Percentiles rank a stretch among this genome's conserved stretches.
phyloP scores from a whole-genome alignment of 2,888 invertebrate species.

The Autographa pulchrina region DNA sequence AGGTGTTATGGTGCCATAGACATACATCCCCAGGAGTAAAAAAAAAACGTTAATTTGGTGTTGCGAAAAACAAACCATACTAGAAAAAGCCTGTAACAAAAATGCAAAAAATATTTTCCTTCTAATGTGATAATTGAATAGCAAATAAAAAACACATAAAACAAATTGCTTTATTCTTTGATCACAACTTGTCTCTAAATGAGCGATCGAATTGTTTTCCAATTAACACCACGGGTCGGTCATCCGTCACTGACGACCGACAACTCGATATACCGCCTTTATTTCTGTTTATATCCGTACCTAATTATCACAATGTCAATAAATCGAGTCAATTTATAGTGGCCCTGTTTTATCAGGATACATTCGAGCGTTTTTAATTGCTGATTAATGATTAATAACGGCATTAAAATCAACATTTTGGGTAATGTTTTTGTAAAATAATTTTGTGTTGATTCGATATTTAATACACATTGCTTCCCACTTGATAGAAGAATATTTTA shows the following conservation, averaged over 20 bases:
- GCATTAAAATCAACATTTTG: background rate
- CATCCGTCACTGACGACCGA: constrained; percentile 50
- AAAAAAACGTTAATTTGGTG: too few species aligned
- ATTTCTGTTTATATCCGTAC: constrained; percentile 30
- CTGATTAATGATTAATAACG: background rate
- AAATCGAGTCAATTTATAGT: constrained; percentile 33
- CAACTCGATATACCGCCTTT: constrained; percentile 35
- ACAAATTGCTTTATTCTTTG: background rate
- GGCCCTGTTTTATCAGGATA: constrained; percentile 1
- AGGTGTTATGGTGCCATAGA: too few species aligned
- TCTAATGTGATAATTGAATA: too few species aligned
- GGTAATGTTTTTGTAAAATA: background rate
- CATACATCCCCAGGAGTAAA: too few species aligned
- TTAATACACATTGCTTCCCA: too few species aligned
- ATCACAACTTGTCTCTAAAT: constrained; percentile 31
- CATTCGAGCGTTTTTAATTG: background rate
- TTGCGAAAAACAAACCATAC: too few species aligned
- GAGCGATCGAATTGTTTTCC: constrained; percentile 47
- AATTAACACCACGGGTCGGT: constrained; percentile 38
- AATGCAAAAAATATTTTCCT: too few species aligned
- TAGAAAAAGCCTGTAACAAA: too few species aligned
- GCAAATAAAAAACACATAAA: too few species aligned
- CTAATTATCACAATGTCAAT: constrained; percentile 41
- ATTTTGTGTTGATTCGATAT: background rate
- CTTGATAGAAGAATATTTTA: too few species aligned